These are phyloP conservation scores for Oscheius onirici DNA, from an alignment of 2,888 invertebrate genomes.

Conservation along the genomic window DNA sequence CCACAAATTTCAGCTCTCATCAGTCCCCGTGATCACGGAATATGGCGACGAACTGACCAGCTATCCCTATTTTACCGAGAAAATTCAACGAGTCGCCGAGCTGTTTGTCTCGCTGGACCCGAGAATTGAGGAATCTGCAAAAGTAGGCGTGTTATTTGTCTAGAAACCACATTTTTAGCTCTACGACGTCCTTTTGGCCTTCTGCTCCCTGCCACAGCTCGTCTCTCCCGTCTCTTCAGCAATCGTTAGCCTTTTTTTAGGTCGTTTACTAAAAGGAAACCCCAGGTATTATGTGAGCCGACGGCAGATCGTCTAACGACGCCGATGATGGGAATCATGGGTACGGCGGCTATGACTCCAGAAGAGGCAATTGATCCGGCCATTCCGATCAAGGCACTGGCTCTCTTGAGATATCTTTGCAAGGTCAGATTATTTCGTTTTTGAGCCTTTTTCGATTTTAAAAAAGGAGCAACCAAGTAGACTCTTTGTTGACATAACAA, in stretches of 20 bases:
- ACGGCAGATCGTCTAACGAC: constrained; percentile 46
- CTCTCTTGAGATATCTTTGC: constrained; percentile 45
- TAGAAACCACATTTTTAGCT: constrained; percentile 70
- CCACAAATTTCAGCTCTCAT: constrained; percentile 34
- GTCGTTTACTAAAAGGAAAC: neutral
- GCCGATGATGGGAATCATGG: constrained; percentile 43
- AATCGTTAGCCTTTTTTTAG: constrained; percentile 41
- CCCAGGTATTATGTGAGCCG: constrained; percentile 29
- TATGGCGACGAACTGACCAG: constrained; percentile 61
- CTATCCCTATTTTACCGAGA: constrained; percentile 58
- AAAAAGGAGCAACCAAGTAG: no score
- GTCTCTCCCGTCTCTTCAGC: constrained; percentile 57
- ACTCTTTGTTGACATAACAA: no score
- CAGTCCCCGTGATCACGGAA: constrained; percentile 51
- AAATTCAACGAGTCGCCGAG: constrained; percentile 57
- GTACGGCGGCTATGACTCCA: constrained; percentile 68
- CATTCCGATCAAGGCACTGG: constrained; percentile 57
- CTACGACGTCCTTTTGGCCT: constrained; percentile 72
- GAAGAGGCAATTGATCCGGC: constrained; percentile 58
- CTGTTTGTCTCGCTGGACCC: constrained; percentile 58
- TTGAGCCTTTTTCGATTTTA: no score
- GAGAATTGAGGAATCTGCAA: constrained; percentile 57
- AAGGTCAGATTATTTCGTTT: constrained; percentile 9
- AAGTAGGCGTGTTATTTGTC: constrained; percentile 36
- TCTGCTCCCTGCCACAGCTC: constrained; percentile 71